phyloP scores from a whole-genome alignment of 1,140 invertebrate genomes.

The Druon quercuslanigerum region DNA sequence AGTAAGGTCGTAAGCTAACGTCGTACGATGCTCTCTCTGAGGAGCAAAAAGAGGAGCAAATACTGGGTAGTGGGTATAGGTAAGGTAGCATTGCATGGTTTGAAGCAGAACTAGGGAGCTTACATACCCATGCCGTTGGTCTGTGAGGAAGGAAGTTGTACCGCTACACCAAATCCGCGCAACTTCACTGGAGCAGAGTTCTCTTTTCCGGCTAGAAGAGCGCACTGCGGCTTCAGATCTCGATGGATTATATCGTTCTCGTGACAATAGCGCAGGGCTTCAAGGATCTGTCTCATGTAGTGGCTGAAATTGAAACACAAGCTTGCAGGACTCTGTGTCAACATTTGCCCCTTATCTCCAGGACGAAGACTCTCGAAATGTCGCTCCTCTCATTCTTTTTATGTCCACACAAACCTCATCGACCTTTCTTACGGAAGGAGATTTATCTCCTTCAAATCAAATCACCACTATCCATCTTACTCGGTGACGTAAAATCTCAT shows the following conservation, averaged over 20 bases:
- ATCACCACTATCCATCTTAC: slow-evolving; percentile 15
- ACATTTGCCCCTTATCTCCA: slow-evolving; percentile 17
- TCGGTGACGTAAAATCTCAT: neutral
- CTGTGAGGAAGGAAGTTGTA: slow-evolving; percentile 89
- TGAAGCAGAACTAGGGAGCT: slow-evolving; percentile 43
- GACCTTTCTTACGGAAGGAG: neutral
- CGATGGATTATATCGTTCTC: slow-evolving; percentile 98
- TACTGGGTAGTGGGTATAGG: slow-evolving; percentile 37
- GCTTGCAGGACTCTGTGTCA: slow-evolving; percentile 3
- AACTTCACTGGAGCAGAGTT: slow-evolving; percentile 99
- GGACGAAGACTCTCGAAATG: neutral
- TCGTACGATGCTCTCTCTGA: slow-evolving; percentile 55
- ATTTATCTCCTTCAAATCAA: slow-evolving; percentile 25
- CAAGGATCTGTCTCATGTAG: slow-evolving; percentile 97
- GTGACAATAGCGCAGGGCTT: slow-evolving; percentile 96
- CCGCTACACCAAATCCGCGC: slow-evolving; percentile 97
- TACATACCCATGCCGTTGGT: slow-evolving; percentile 84
- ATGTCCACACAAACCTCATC: neutral
- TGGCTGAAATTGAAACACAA: slow-evolving; percentile 82
- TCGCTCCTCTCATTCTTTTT: neutral
- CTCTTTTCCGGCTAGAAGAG: slow-evolving; percentile 94
- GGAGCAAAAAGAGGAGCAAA: slow-evolving; percentile 48
- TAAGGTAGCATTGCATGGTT: slow-evolving; percentile 37
- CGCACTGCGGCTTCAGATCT: slow-evolving; percentile 96
- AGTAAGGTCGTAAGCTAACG: slow-evolving; percentile 51